Evolutionary conservation across 1,140 invertebrate species (phyloP).

Genomic region (Saccostrea glomerata): DNA sequence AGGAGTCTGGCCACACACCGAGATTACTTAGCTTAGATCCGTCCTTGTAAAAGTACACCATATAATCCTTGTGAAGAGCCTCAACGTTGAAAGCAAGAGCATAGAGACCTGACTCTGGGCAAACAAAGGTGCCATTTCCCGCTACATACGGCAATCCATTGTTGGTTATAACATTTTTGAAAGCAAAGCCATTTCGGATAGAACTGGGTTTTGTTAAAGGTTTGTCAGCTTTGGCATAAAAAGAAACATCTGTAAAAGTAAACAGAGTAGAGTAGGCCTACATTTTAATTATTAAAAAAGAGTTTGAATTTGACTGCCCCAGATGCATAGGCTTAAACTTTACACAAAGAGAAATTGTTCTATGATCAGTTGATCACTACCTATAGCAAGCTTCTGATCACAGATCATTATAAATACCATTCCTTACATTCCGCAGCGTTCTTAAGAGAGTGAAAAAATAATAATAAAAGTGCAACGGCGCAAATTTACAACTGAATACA

Average conservation of each 20-base stretch:
- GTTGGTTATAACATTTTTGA: not conserved
- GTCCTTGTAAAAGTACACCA: conserved; percentile 1
- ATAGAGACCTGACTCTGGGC: not conserved
- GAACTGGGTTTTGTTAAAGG: not conserved
- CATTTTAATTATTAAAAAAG: too few species aligned
- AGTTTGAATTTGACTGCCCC: too few species aligned
- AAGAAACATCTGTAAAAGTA: not conserved
- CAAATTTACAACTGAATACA: too few species aligned
- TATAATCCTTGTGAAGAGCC: not conserved
- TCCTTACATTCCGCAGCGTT: too few species aligned
- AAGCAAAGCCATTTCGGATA: not conserved
- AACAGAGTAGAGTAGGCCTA: too few species aligned
- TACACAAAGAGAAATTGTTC: too few species aligned
- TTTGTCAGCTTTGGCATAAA: not conserved
- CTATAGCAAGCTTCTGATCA: too few species aligned
- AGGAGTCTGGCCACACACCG: not conserved
- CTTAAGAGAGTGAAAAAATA: too few species aligned
- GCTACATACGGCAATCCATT: not conserved
- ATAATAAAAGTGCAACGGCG: too few species aligned
- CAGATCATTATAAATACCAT: too few species aligned
- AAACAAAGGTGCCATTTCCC: not conserved
- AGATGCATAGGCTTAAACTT: too few species aligned
- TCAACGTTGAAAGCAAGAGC: not conserved
- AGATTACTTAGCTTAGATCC: not conserved
- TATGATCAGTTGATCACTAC: too few species aligned